Evolutionary conservation across 2,797 vertebrate genomes (phyloP), one percentile per base, ranked within the genome.

Genomic region (Pseudomugil gertrudae): DNA sequence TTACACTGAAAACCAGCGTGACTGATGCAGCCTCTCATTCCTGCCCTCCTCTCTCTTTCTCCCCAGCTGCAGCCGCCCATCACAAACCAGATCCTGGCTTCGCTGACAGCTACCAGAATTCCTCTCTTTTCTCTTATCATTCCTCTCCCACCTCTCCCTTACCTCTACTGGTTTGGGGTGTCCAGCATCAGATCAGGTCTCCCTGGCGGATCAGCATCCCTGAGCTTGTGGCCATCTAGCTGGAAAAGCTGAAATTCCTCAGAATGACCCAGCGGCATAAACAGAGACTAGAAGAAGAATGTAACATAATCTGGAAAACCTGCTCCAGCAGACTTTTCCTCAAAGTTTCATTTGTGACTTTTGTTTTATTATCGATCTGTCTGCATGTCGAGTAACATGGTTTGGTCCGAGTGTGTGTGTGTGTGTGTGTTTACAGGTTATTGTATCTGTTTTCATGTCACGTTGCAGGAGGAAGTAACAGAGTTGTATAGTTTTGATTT

Each of bases 231-330:
- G 45, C 73, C 71, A 8, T 63, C 74, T 76, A 38, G 75, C 66
- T 38, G 36, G 13, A 51, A 13, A 57, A 57, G 65, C 69, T 77
- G 82, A 80, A 79, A 84, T 63, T 33, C 66, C 78, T 72, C 52
- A 69, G 81, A 90, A 88, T 84, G 84, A 88, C 83, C 83, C 57
- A 79, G 78, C 76, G 75, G 71, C 74, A 57, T 80, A 58, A 63
- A 81, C 70, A 87, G 71, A 90, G 84, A 87, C 85, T 79, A 83
- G 78, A 71, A 78, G 79, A 90, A 82, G 88, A 92, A 89, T 92
- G 90, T 92, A 91, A 91, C 86, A 91, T 91, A 90, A 88, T 78
- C n/a, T 21, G 90, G 80, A 88, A 38, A 83, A 73, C 74, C 83
- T 75, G 83, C 84, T 90, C 75, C 74, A 71, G 84, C 53, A 58